Conservation (phyloP, 2,888 invertebrate species). For the Chrysomela aeneicollis region DNA sequence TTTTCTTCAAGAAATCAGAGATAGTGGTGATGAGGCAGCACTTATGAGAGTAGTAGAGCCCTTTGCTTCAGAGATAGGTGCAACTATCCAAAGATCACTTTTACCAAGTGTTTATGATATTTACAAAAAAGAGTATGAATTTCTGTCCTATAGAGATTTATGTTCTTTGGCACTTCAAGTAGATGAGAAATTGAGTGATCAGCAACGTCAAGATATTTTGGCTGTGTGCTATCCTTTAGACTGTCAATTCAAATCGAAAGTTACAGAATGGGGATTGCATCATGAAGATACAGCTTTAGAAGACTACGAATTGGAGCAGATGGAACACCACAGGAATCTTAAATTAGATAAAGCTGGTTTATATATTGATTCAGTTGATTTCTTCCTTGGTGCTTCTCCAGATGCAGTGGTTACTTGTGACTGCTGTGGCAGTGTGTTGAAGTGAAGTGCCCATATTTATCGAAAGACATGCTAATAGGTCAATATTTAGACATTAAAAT, state of each 20-base stretch:
- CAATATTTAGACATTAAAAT: not conserved
- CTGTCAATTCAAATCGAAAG: not conserved
- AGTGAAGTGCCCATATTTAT: conserved; percentile 25
- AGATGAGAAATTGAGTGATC: not conserved
- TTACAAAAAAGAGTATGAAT: conserved; percentile 17
- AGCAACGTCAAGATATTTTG: not conserved
- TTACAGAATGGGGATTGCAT: not conserved
- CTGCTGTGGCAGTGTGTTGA: too few relatives aligned
- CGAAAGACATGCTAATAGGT: not conserved
- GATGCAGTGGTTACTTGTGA: conserved; percentile 21
- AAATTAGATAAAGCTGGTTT: conserved; percentile 20
- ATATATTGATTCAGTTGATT: conserved; percentile 1
- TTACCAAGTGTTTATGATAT: conserved; percentile 15
- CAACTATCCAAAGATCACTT: not conserved
- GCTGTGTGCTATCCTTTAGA: not conserved
- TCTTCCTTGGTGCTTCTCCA: conserved; percentile 15
- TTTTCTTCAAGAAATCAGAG: conserved; percentile 4
- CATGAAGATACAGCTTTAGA: not conserved
- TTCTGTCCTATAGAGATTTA: not conserved
- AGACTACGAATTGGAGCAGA: too few relatives aligned
- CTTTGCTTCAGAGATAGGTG: conserved; percentile 7
- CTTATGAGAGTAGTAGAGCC: conserved; percentile 13
- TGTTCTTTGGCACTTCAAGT: conserved; percentile 4
- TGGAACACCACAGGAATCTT: conserved; percentile 24
- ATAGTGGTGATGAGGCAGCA: conserved; percentile 17